A percentile compares a stretch with the other conserved stretches of the same genome.
Conservation (phyloP, 2,888 invertebrate species). For the Zele albiditarsus region DNA sequence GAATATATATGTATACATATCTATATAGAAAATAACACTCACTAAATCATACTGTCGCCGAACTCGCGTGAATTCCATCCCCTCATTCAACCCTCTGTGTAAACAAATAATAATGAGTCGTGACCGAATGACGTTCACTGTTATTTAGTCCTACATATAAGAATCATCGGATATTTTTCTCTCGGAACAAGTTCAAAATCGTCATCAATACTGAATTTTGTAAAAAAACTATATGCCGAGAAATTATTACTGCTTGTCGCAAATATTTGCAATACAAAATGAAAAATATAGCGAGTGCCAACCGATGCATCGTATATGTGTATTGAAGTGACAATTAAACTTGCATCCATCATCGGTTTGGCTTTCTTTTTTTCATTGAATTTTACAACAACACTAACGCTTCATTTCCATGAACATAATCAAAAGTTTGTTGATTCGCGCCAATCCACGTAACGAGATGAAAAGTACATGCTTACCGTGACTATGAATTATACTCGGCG, state of each 20-base stretch:
- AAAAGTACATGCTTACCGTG: constrained; percentile 60
- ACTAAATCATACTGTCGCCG: constrained; percentile 63
- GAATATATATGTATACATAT: no score
- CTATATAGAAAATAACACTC: constrained; percentile 61
- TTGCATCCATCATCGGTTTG: background rate
- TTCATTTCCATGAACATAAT: constrained; percentile 49
- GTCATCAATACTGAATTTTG: no score
- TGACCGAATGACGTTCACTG: background rate
- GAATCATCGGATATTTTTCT: no score
- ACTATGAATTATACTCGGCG: constrained; percentile 63
- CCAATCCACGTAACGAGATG: constrained; percentile 56
- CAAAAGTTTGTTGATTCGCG: constrained; percentile 49
- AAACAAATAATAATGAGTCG: constrained; percentile 45
- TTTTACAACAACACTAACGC: background rate
- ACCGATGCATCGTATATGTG: background rate
- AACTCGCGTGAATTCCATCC: constrained; percentile 53
- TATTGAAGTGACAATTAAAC: background rate
- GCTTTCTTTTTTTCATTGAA: background rate
- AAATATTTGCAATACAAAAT: no score
- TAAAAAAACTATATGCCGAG: no score
- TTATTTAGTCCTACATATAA: no score
- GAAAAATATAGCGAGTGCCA: background rate
- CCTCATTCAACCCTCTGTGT: constrained; percentile 45
- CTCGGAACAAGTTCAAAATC: no score
- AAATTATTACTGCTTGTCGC: no score